phyloP scores from a whole-genome alignment of 2,113 vertebrate genomes.

The Laticauda colubrina region DNA sequence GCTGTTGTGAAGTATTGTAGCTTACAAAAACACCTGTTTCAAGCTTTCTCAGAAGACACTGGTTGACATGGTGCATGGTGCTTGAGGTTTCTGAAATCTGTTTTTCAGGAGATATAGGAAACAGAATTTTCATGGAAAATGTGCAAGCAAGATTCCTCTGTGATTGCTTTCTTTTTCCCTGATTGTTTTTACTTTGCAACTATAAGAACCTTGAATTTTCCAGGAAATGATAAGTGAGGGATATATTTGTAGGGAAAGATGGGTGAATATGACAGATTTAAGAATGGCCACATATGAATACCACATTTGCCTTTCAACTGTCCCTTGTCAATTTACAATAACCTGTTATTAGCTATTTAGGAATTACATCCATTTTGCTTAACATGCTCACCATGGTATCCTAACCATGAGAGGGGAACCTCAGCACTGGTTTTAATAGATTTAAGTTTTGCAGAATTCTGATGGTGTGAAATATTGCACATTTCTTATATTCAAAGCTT shows the following conservation, averaged over 20 bases:
- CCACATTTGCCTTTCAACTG: not conserved
- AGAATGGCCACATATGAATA: not conserved
- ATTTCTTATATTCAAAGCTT: not conserved
- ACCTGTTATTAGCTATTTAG: not conserved
- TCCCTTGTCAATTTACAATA: not conserved
- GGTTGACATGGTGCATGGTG: not conserved
- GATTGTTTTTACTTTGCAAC: not conserved
- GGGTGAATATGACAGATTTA: not conserved
- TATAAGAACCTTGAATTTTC: not conserved
- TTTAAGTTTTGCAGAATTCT: not conserved
- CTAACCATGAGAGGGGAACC: not conserved
- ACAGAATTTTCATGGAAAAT: not conserved
- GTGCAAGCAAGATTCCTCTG: not conserved
- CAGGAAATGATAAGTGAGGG: not conserved
- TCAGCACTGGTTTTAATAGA: accelerated
- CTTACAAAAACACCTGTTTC: not conserved
- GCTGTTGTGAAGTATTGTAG: not conserved
- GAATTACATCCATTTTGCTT: not conserved
- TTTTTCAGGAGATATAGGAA: not conserved
- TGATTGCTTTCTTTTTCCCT: not conserved
- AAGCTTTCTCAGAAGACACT: not conserved
- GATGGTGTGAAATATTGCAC: not conserved
- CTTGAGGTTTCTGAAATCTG: not conserved
- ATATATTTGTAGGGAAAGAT: not conserved
- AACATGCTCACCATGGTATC: not conserved